Conservation (phyloP, 2,888 invertebrate genomes). For the Alentia gelatinosa region DNA sequence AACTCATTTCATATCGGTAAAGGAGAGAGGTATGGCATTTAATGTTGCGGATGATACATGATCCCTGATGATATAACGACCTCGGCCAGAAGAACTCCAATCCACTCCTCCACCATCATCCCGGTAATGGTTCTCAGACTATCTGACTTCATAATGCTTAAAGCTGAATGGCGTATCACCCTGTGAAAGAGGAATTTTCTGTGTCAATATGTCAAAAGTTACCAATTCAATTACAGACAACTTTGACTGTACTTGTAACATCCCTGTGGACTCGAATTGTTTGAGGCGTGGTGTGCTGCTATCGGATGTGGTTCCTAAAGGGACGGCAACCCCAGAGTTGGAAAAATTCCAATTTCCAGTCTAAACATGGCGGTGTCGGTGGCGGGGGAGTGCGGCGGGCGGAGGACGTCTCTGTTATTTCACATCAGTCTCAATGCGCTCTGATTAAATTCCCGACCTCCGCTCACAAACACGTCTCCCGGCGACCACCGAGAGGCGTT, state of each 20-base stretch:
- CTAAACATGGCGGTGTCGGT: background rate
- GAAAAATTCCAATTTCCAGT: slow-evolving; percentile 21
- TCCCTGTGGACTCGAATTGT: background rate
- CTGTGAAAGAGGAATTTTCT: too few relatives aligned
- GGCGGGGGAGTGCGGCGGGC: background rate
- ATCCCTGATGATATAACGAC: too few relatives aligned
- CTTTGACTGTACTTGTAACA: background rate
- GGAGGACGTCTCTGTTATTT: background rate
- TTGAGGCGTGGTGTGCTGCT: background rate
- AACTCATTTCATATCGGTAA: too few relatives aligned
- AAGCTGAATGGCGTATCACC: too few relatives aligned
- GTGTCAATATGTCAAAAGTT: background rate
- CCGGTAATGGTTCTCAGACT: too few relatives aligned
- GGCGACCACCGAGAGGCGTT: background rate
- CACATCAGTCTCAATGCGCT: background rate
- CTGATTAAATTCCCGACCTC: background rate
- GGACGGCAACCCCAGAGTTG: background rate
- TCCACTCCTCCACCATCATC: too few relatives aligned
- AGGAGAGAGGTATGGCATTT: too few relatives aligned
- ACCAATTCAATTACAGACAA: background rate
- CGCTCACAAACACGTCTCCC: background rate
- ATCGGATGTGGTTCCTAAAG: background rate
- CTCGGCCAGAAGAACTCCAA: too few relatives aligned
- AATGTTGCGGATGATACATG: too few relatives aligned
- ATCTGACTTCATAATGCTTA: too few relatives aligned